Evolutionary conservation across 2,797 vertebrate genomes (phyloP).

Genomic region (Miichthys miiuy): DNA sequence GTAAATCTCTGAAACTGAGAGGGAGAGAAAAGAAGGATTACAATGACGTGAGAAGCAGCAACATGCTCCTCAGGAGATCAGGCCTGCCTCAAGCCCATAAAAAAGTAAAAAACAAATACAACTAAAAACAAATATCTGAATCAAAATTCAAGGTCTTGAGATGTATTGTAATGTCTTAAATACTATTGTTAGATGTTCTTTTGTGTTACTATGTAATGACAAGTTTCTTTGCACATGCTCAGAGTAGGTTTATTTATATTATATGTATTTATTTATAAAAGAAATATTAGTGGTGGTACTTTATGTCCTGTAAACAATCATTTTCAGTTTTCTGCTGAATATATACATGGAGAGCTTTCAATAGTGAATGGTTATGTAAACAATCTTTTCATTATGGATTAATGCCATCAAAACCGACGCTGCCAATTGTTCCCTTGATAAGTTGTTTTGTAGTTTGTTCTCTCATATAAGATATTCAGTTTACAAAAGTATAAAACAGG

Average conservation of each 20-base stretch:
- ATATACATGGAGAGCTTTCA: too few species aligned
- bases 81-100: background rate
- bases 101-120: background rate
- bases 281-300: background rate
- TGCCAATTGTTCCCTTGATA: background rate
- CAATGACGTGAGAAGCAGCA: constrained; percentile 16
- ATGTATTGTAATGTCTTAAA: background rate
- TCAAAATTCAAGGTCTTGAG: background rate
- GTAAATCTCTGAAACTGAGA: constrained; percentile 13
- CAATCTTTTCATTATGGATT: too few species aligned
- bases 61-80: background rate
- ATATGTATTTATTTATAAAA: background rate
- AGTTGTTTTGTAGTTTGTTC: too few species aligned
- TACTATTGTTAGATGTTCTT: background rate
- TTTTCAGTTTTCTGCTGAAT: background rate
- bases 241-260: background rate
- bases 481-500: background rate
- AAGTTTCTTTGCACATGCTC: background rate
- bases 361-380: constrained; percentile 1
- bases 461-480: background rate
- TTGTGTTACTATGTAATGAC: background rate
- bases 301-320: background rate
- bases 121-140: background rate
- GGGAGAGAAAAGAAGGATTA: constrained; percentile 1
- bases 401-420: too few species aligned